A percentile compares a stretch with the other conserved stretches of the same genome.
These are phyloP conservation scores for Cossypha heuglini DNA, from an alignment of 2,797 vertebrate genomes.

Conservation along the genomic window DNA sequence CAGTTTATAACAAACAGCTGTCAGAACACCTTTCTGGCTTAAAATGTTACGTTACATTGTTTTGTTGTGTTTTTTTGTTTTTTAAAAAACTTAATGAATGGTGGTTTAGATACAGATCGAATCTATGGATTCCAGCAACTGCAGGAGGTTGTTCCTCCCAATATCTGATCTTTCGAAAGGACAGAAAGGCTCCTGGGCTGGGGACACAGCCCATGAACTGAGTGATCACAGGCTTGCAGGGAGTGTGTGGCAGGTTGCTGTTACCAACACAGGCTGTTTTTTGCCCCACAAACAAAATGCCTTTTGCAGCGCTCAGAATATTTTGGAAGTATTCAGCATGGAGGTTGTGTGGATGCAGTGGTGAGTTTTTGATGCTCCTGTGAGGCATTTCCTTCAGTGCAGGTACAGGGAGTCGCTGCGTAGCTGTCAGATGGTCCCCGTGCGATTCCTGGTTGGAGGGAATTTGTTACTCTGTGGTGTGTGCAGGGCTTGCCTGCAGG, in stretches of 20 bases:
- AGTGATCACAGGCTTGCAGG: neutral
- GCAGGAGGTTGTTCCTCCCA: neutral
- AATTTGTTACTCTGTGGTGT: fast-evolving
- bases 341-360: neutral
- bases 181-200: neutral
- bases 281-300: neutral
- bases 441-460: fast-evolving
- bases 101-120: neutral
- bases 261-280: neutral
- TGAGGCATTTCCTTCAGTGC: neutral
- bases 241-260: neutral
- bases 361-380: neutral
- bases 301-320: neutral
- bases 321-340: neutral
- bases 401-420: neutral
- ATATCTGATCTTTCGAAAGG: too few species aligned
- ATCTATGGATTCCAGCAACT: neutral
- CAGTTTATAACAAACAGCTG: neutral
- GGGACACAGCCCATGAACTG: fast-evolving
- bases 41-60: neutral
- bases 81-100: neutral
- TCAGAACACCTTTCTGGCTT: neutral
- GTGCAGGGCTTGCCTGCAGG: neutral
- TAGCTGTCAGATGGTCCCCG: fast-evolving
- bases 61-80: too few species aligned